A percentile compares a stretch with the other conserved stretches of the same genome.
These are phyloP conservation scores for Onthophagus taurus DNA, from an alignment of 1,140 invertebrate species.

Conservation along the genomic window DNA sequence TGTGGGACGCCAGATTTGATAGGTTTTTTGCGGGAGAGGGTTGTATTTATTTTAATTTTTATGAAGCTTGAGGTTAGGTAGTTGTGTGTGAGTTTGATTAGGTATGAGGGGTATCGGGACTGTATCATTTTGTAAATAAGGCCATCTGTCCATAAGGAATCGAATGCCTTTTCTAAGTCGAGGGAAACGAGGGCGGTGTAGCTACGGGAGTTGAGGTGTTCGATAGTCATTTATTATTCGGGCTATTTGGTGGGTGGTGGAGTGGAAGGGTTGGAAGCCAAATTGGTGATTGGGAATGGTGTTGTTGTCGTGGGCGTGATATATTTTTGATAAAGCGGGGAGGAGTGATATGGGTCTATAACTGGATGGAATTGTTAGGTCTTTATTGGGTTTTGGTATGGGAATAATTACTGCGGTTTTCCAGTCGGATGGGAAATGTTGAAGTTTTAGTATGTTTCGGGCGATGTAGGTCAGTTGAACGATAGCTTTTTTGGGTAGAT, in stretches of 20 bases:
- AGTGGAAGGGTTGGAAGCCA: slow-evolving; percentile 20
- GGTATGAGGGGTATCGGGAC: slow-evolving; percentile 10
- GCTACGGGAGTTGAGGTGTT: slow-evolving; percentile 21
- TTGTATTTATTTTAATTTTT: neutral
- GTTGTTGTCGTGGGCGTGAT: slow-evolving; percentile 17
- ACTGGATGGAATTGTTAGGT: slow-evolving; percentile 5
- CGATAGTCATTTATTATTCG: slow-evolving; percentile 16
- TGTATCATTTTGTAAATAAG: slow-evolving; percentile 26
- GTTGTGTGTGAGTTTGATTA: slow-evolving; percentile 28
- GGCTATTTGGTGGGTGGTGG: slow-evolving; percentile 18
- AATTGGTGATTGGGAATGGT: slow-evolving; percentile 22
- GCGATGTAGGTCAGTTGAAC: slow-evolving; percentile 13
- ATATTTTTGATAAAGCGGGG: slow-evolving; percentile 18
- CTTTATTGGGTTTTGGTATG: slow-evolving; percentile 34
- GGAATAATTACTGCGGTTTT: slow-evolving; percentile 35
- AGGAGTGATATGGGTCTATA: slow-evolving; percentile 26
- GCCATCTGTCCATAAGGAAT: slow-evolving; percentile 29
- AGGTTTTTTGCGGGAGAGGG: slow-evolving; percentile 11
- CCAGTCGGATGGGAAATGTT: slow-evolving; percentile 30
- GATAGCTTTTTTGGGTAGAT: slow-evolving; percentile 10
- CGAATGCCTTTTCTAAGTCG: slow-evolving; percentile 29
- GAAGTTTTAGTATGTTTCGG: slow-evolving; percentile 25
- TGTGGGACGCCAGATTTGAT: slow-evolving; percentile 27
- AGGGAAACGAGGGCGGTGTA: slow-evolving; percentile 23
- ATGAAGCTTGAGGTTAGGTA: slow-evolving; percentile 28